These are phyloP conservation scores for Drosophila melanica DNA, from an alignment of 1,140 invertebrate genomes.

Conservation along the genomic window DNA sequence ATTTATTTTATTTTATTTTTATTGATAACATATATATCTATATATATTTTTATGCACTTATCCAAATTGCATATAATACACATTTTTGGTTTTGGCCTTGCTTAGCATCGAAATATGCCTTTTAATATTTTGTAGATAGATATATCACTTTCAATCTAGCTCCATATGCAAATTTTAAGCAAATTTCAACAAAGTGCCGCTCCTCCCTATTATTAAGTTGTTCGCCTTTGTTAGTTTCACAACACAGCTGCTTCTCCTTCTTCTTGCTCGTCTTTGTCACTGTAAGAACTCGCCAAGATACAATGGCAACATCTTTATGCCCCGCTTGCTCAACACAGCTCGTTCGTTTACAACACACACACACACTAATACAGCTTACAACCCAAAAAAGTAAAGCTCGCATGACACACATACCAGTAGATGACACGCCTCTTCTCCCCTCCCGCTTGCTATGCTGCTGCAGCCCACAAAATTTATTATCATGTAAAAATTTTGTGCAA, in stretches of 20 bases:
- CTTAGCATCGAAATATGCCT: background rate
- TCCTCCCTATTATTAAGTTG: slow-evolving; percentile 21
- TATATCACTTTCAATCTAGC: slow-evolving; percentile 29
- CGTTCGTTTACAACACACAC: slow-evolving; percentile 20
- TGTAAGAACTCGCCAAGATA: slow-evolving; percentile 4
- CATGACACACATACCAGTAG: slow-evolving; percentile 51
- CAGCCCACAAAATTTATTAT: slow-evolving; percentile 65
- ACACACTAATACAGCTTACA: slow-evolving; percentile 4
- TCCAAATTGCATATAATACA: background rate
- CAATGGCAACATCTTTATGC: slow-evolving; percentile 42
- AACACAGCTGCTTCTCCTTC: slow-evolving; percentile 9
- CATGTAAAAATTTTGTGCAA: slow-evolving; percentile 79
- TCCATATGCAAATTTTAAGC: background rate
- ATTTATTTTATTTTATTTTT: no score
- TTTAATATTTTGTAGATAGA: slow-evolving; percentile 11
- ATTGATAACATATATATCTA: no score
- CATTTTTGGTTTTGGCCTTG: background rate
- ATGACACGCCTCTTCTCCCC: slow-evolving; percentile 18
- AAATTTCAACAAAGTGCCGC: background rate
- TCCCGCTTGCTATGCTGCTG: background rate
- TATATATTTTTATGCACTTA: no score
- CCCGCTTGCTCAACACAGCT: slow-evolving; percentile 34
- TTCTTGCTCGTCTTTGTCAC: slow-evolving; percentile 4
- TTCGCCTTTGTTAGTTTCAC: slow-evolving; percentile 38
- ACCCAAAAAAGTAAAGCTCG: slow-evolving; percentile 4